Percentiles rank a stretch among this genome's conserved stretches.
Evolutionary conservation across 2,113 vertebrate species (phyloP).

Genomic region (Megaceryle torquata): DNA sequence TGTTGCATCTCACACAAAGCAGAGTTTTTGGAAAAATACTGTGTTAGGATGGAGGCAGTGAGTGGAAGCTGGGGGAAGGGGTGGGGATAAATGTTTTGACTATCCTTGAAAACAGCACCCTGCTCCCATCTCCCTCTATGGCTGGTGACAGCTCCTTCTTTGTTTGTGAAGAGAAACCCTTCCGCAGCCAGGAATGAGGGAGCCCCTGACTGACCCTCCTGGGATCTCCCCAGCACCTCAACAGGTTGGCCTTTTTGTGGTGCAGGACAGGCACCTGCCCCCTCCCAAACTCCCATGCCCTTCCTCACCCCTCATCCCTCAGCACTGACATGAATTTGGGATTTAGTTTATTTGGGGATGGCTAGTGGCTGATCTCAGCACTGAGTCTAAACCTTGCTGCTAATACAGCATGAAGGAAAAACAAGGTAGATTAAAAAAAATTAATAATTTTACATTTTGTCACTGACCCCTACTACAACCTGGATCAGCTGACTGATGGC

Average conservation of each 20-base stretch:
- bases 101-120: not conserved
- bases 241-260: rapidly evolving
- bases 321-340: not conserved
- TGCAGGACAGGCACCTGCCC: not conserved
- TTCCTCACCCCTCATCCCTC: not conserved
- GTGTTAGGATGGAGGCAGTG: not conserved
- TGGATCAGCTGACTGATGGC: not conserved
- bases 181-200: not conserved
- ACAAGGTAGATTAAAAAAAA: not conserved
- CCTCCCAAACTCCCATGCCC: not conserved
- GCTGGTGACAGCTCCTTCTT: not conserved
- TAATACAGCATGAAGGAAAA: not conserved
- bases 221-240: not conserved
- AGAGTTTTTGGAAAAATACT: conserved; percentile 28
- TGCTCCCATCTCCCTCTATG: not conserved
- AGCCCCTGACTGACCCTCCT: not conserved
- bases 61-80: not conserved
- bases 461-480: not conserved
- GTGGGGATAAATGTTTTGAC: not conserved
- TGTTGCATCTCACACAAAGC: not conserved
- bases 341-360: not conserved
- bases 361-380: not conserved
- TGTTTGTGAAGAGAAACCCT: not conserved
- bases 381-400: not conserved
- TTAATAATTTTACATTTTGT: not conserved